Evolutionary conservation across 1,140 invertebrate species (phyloP).

Genomic region (Tetramorium alpestre): DNA sequence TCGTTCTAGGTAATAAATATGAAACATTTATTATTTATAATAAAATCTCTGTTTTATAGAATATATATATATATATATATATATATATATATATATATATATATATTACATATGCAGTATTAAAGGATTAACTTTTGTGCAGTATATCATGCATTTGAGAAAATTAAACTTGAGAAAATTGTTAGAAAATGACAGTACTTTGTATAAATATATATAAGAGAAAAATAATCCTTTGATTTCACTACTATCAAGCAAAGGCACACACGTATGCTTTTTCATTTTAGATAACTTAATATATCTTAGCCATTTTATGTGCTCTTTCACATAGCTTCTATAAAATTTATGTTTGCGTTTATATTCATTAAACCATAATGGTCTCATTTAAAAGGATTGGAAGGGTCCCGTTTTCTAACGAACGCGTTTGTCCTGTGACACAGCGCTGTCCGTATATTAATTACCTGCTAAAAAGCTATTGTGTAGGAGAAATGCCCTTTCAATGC

Average conservation of each 20-base stretch:
- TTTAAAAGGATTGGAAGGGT: conserved; percentile 17
- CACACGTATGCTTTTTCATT: neutral
- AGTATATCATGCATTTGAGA: no score
- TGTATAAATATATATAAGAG: neutral
- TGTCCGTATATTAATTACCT: conserved; percentile 32
- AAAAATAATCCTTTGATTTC: neutral
- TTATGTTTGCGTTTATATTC: conserved; percentile 37
- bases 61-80: no score
- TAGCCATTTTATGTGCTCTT: neutral
- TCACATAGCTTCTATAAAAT: conserved; percentile 11
- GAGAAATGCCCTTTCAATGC: conserved; percentile 26
- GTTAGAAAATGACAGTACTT: neutral
- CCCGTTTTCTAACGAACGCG: neutral
- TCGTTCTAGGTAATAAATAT: neutral
- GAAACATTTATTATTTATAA: neutral
- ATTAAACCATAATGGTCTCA: conserved; percentile 4
- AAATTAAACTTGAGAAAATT: no score
- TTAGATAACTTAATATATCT: neutral
- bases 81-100: no score
- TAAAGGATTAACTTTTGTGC: no score
- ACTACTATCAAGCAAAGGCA: neutral
- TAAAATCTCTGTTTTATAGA: neutral
- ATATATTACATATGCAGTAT: no score
- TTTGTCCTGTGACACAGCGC: conserved; percentile 16
- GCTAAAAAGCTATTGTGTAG: conserved; percentile 7